Conservation (phyloP, 2,797 vertebrate species). For the Acanthiza pusilla region DNA sequence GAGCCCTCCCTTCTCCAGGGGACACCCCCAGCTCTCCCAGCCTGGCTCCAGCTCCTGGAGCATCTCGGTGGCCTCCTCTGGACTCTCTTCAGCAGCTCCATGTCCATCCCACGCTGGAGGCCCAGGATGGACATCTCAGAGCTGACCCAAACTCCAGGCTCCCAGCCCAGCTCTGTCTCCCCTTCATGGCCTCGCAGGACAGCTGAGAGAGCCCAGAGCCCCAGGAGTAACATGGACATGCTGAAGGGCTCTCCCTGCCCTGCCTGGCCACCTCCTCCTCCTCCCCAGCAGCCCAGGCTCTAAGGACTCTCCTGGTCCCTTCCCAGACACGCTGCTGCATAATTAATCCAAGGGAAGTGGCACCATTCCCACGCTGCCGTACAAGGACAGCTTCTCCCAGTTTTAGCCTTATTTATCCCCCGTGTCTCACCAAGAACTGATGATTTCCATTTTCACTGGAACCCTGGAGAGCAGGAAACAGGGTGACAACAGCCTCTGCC, state of each 20-base stretch:
- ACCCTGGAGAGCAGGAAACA: not conserved
- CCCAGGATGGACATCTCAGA: not conserved
- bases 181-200: not conserved
- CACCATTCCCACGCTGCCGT: not conserved
- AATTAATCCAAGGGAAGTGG: not conserved
- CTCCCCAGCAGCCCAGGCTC: not conserved
- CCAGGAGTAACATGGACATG: accelerated
- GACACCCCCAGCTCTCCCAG: not conserved
- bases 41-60: not conserved
- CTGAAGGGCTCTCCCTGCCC: not conserved
- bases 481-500: not conserved
- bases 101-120: not conserved
- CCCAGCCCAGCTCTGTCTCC: accelerated
- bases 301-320: not conserved
- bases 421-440: not conserved
- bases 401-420: not conserved
- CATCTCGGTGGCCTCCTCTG: accelerated
- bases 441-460: not conserved
- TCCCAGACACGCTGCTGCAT: not conserved
- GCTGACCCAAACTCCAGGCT: not conserved
- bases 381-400: not conserved
- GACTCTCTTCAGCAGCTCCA: not conserved
- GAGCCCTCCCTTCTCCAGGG: not conserved
- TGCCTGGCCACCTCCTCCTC: not conserved
- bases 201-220: not conserved